Percentiles rank a stretch among this genome's conserved stretches.
These are phyloP conservation scores for Oreochromis spilurus DNA, from an alignment of 2,113 vertebrate genomes.

Conservation along the genomic window DNA sequence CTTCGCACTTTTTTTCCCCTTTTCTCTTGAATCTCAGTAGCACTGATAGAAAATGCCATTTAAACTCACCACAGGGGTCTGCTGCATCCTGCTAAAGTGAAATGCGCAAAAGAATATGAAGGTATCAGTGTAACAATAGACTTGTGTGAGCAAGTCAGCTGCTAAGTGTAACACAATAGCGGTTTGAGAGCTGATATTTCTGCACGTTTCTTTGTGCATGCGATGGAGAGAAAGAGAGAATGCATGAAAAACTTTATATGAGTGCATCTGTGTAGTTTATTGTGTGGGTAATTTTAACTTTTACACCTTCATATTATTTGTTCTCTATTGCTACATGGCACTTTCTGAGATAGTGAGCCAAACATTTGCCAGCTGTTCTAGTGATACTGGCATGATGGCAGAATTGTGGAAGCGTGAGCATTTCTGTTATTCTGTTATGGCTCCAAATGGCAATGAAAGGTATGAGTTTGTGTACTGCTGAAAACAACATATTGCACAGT, in stretches of 20 bases:
- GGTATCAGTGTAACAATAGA: not conserved
- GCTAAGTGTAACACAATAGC: not conserved
- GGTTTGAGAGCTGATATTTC: not conserved
- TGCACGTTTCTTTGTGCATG: not conserved
- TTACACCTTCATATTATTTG: not conserved
- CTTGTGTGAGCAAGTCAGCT: not conserved
- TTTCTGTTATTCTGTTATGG: not conserved
- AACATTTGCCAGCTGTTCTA: not conserved
- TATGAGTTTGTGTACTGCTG: not conserved
- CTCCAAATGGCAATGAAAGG: not conserved
- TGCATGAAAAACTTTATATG: not conserved
- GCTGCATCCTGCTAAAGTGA: conserved; percentile 20
- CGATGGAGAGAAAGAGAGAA: not conserved
- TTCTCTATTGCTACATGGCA: not conserved
- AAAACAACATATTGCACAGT: not conserved
- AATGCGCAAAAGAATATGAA: not conserved
- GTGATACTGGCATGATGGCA: not conserved
- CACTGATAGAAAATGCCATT: conserved; percentile 43
- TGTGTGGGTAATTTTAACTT: not conserved
- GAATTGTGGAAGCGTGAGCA: not conserved
- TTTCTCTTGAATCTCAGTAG: not conserved
- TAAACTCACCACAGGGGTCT: conserved; percentile 40
- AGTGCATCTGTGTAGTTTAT: not conserved
- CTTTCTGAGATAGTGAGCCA: not conserved
- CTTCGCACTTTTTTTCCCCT: not conserved